Base-by-base conservation (phyloP, 37 sponge, comb jelly and placozoan species). In the Beroe forskalii region DNA sequence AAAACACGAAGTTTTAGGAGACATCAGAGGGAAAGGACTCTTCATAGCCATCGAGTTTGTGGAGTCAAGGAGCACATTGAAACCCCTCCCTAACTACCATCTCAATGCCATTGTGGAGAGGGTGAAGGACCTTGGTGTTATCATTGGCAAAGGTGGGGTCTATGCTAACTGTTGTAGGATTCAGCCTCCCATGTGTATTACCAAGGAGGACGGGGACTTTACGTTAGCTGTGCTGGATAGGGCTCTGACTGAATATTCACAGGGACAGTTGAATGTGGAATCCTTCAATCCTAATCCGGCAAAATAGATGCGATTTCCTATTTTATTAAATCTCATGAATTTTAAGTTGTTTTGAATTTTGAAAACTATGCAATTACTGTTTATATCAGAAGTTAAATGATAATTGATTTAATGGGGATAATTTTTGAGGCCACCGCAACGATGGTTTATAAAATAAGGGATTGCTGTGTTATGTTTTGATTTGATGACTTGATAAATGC, bases 121-220 rank as follows among this genome's bases (percentile, higher is more conserved):
- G 3, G 4, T 64, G 20, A 64, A 64, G 32, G 95, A 97, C 41
- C 60, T 62, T 41, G 96, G 98, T 41, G 92, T 96, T 0, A 80
- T 97, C 0, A 33, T 97, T 41, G 98, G 96, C 0, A 96, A 94
- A 80, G 98, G 98, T 60, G 98, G 98, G 3, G 67, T 97, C 36
- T 94, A 94, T 91, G 96, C 94, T n/a, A 90, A 92, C 60, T 86
- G 97, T 95, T 92, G 94, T 31, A 91, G 97, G 0, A 94, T 96
- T 76, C 95, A 96, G 91, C 97, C 97, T n/a, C 97, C 97, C 31
- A 94, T 96, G 95, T 96, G 97, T 92, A 23, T 96, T 32, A 96
- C 93, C 19, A 89, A 92, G 44, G 94, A 93, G 28, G 97, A 96
- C 91, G 94, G 43, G 27, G 75, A 91, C 17, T 96, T 93, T 76